Percentiles rank a stretch among this genome's conserved stretches.
Conservation (phyloP, 2,888 invertebrate species). For the Sinelater perroti region DNA sequence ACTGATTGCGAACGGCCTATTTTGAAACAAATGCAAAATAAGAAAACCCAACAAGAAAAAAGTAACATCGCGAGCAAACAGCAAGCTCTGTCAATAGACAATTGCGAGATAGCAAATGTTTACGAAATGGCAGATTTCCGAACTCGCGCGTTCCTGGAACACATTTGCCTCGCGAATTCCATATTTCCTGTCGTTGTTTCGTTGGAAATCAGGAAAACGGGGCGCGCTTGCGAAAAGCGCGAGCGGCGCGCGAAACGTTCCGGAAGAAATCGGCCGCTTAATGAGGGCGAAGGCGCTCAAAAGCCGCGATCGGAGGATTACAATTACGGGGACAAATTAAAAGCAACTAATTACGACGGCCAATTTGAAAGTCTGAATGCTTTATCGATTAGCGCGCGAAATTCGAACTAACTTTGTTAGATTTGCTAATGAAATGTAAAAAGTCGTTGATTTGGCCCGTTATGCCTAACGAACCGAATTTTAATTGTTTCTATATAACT, state of each 20-base stretch:
- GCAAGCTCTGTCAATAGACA: conserved; percentile 50
- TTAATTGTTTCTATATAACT: conserved; percentile 43
- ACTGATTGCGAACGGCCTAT: no score
- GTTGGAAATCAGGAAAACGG: conserved; percentile 8
- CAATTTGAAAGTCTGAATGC: conserved; percentile 45
- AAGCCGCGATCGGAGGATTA: conserved; percentile 31
- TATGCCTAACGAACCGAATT: conserved; percentile 45
- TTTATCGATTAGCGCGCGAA: conserved; percentile 44
- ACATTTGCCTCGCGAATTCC: conserved; percentile 18
- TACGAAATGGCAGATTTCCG: conserved; percentile 47
- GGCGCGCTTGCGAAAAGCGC: no score
- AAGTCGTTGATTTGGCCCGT: conserved; percentile 44
- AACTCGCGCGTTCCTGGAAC: conserved; percentile 29
- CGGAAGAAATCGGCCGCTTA: conserved; percentile 20
- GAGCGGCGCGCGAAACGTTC: conserved; percentile 13
- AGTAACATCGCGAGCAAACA: conserved; percentile 12
- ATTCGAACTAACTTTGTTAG: conserved; percentile 45
- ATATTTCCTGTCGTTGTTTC: conserved; percentile 17
- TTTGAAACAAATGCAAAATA: not conserved
- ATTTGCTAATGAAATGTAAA: conserved; percentile 49
- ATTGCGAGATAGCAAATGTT: conserved; percentile 56
- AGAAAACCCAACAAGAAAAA: not conserved
- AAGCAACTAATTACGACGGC: conserved; percentile 44
- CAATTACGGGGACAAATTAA: conserved; percentile 41
- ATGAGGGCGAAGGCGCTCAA: conserved; percentile 19